Evolutionary conservation across 1,140 invertebrate species (phyloP), one percentile per base, ranked within the genome.

Genomic region (Papilio machaon): DNA sequence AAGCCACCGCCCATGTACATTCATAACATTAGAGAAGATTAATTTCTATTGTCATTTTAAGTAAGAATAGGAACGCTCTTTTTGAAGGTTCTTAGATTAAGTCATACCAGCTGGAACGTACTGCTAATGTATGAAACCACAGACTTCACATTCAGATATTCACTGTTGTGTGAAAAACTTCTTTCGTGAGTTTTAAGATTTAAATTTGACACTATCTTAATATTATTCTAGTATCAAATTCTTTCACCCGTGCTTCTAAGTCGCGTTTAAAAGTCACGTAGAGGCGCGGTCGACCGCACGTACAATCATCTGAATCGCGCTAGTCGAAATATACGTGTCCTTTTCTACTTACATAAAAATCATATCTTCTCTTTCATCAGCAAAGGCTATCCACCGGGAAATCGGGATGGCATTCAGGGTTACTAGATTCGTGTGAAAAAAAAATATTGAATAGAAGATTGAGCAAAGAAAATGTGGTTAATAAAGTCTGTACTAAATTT

Each of bases 281-380:
- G 82, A 91, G 86, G 87, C 88, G 92, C 92, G 92, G 92, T 93
- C 88, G 88, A 88, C 82, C 81, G 89, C 92, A 94, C 92, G 92
- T 94, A 91, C 90, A 94, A 94, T 94, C 92, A 93, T 94, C 91
- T 91, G 87, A 92, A 91, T 88, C 88, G 89, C 85, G 85, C 85
- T 91, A 91, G 91, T 93, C 91, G 92, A 92, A 90, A 88, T 87
- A 89, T 85, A 58, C 11, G 86, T 47, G 70, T 91, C 91, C 87
- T 83, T 80, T 92, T 86, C 49, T 84, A 67, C 89, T 0, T 30
- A 84, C 19, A 43, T 23, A 7, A 35, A 70, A 49, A 49, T 6
- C 52, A 58, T 88, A 86, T 82, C 52, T 67, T 74, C 77, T 35
- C 89, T 89, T 83, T 86, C 23, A 1, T 93, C 86, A 1, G 47